Evolutionary conservation across 2,113 vertebrate genomes (phyloP).

Genomic region (Bubo blakistoni): DNA sequence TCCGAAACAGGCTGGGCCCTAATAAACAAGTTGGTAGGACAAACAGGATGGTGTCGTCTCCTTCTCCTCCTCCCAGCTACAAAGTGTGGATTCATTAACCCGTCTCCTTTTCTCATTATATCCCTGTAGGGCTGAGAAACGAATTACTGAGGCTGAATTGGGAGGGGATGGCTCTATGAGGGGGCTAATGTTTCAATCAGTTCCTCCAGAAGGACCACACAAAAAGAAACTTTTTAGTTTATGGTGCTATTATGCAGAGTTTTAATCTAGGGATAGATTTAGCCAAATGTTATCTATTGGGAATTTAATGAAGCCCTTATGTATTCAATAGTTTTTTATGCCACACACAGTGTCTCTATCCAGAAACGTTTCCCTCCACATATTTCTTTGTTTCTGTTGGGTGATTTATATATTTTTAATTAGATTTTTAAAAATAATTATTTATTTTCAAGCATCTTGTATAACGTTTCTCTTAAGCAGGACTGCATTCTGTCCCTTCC

Average conservation of each 20-base stretch:
- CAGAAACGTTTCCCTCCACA: conserved; percentile 61
- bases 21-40: conserved; percentile 60
- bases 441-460: conserved; percentile 2
- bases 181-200: conserved; percentile 74
- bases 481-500: background rate
- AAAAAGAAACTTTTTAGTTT: conserved; percentile 75
- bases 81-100: conserved; percentile 78
- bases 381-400: conserved; percentile 63
- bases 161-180: conserved; percentile 56
- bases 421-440: background rate
- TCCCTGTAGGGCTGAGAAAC: conserved; percentile 54
- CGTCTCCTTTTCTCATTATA: conserved; percentile 62
- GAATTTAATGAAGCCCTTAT: conserved; percentile 77
- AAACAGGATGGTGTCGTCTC: conserved; percentile 25
- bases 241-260: conserved; percentile 64
- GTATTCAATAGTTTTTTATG: conserved; percentile 67
- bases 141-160: conserved; percentile 52
- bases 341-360: conserved; percentile 74
- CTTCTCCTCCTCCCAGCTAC: conserved; percentile 63
- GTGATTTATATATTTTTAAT: conserved; percentile 71
- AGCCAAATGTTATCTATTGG: conserved; percentile 79
- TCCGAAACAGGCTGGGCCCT: conserved; percentile 26
- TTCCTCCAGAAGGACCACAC: conserved; percentile 77
- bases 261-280: conserved; percentile 73
- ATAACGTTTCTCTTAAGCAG: background rate